Percentiles rank a stretch among this genome's conserved stretches.
Evolutionary conservation across 2,113 vertebrate genomes (phyloP).

Genomic region (Sphaerodactylus townsendi): DNA sequence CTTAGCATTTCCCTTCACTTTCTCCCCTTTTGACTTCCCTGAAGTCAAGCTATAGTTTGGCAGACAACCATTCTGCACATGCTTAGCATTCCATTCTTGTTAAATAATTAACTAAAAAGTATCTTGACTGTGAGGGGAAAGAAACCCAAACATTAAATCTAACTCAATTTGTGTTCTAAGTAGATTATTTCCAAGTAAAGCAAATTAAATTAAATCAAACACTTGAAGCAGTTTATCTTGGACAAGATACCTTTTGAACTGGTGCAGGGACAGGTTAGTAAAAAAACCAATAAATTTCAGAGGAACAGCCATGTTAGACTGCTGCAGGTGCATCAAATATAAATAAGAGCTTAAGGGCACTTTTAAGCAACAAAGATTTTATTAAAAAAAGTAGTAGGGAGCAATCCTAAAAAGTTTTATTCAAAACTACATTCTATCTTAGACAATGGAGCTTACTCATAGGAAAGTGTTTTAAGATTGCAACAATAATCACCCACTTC

Average conservation of each 20-base stretch:
- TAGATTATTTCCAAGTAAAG: background rate
- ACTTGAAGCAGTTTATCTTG: background rate
- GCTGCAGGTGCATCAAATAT: too few relatives aligned
- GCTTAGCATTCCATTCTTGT: background rate
- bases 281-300: background rate
- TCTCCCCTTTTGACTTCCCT: background rate
- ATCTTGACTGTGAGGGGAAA: background rate
- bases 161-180: background rate
- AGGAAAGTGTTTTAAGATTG: too few relatives aligned
- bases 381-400: too few relatives aligned
- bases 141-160: background rate
- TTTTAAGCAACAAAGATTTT: too few relatives aligned
- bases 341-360: too few relatives aligned
- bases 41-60: background rate
- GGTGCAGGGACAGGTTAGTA: background rate
- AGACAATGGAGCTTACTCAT: too few relatives aligned
- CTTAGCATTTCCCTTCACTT: background rate
- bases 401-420: too few relatives aligned
- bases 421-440: too few relatives aligned
- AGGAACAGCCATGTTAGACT: too few relatives aligned
- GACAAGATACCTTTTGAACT: background rate
- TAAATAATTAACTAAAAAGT: constrained; percentile 32
- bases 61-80: background rate
- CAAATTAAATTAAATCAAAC: background rate
- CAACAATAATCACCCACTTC: accelerated